Evolutionary conservation across 2,113 vertebrate genomes (phyloP).

Genomic region (Triplophysa dalaica): DNA sequence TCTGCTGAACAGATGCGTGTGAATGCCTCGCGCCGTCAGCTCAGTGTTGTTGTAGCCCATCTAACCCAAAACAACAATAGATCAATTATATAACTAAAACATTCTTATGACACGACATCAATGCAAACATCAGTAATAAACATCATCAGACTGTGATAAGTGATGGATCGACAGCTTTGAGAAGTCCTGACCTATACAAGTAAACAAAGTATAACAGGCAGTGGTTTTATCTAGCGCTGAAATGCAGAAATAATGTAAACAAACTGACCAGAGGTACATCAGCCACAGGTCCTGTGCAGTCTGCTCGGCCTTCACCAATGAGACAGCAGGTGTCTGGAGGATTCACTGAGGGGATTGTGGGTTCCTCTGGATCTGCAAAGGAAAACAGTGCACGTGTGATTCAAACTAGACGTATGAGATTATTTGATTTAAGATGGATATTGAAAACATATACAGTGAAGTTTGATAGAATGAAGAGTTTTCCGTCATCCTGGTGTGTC

Average conservation of each 20-base stretch:
- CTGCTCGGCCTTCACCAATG: constrained; percentile 88
- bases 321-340: constrained; percentile 63
- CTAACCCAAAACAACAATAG: constrained; percentile 60
- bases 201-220: neutral
- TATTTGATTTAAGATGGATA: too few relatives aligned
- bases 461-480: neutral
- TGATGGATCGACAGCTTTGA: neutral
- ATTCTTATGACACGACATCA: neutral
- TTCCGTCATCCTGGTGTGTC: too few relatives aligned
- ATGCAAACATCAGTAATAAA: neutral
- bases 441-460: neutral
- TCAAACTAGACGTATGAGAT: too few relatives aligned
- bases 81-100: neutral
- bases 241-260: neutral
- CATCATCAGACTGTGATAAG: neutral
- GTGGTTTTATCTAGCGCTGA: too few relatives aligned
- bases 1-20: constrained; percentile 85
- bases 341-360: neutral
- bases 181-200: neutral
- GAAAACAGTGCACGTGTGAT: too few relatives aligned
- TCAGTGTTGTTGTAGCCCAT: constrained; percentile 84
- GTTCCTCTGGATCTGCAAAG: neutral
- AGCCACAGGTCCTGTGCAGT: constrained; percentile 88
- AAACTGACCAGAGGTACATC: constrained; percentile 84
- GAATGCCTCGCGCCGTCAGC: constrained; percentile 82